Base-by-base conservation (phyloP, 2,888 invertebrate genomes). In the Sinotaia quadrata region DNA sequence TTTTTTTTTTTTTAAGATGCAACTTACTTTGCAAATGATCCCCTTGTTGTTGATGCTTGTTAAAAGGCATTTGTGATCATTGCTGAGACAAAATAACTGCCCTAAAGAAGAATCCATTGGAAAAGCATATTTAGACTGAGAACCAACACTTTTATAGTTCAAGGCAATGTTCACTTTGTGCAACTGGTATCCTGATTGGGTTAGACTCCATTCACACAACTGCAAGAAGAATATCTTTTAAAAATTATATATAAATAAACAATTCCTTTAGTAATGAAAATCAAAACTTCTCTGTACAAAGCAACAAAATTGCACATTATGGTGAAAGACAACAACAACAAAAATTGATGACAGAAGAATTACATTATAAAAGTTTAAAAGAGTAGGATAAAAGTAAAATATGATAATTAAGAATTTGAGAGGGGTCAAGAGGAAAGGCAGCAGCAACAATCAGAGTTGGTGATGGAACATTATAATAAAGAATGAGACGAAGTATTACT, bases 11-110 rank as follows among this genome's bases (percentile, higher is more conserved):
- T n/a, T n/a, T n/a, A 18, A 41, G 18, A 41, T 12, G 18, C 8
- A 18, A 63, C 74, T 77, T 76, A 90, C 90, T 85, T 88, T 86
- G 75, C 89, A 89, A 27, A 90, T 87, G 44, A 86, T 77, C 18
- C 89, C 89, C 41, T 88, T 88, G 47, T 77, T 77, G 31, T 85
- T 83, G 31, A 87, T 87, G 80, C 89, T 89, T 4, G 89, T 86
- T 29, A 91, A 80, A 10, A 90, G 81, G 78, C 90, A 88, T 51
- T 85, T 82, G 4, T 89, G 89, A 62, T 89, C 87, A 24, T 87
- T 80, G 75, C 90, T 89, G 65, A 90, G 86, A 4, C 89, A 85
- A 78, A 90, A 90, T 51, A 89, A 80, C 77, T 89, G 89, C 8
- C 89, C 89, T 10, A 10, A 8, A 33, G 21, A 56, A 52, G 27